Evolutionary conservation across 2,888 invertebrate species (phyloP), one percentile per base, ranked within the genome.

Genomic region (Orthonychiurus folsomi): DNA sequence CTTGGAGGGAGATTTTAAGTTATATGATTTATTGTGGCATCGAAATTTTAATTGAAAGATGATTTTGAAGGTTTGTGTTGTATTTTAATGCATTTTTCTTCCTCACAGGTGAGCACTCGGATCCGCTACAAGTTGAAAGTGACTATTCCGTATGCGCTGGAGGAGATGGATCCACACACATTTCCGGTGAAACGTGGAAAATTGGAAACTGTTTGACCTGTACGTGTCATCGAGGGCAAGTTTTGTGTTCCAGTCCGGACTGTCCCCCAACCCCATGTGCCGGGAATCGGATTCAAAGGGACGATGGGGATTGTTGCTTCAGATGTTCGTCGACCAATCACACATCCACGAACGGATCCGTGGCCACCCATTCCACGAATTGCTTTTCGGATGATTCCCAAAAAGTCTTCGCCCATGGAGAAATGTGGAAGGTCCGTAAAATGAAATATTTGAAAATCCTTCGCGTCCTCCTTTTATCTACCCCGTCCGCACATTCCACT

Each of bases 371-470:
- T n/a, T n/a, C n/a, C n/a, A n/a, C n/a, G n/a, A n/a, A 37, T 37
- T 37, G 37, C 37, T 37, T 37, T 37, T 37, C 37, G 15, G 37
- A 37, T 37, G 37, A 37, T 15, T 37, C 37, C 5, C 37, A 9
- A 5, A 37, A 15, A 37, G 37, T 5, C 15, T 37, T 37, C 37
- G 15, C 15, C 9, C 9, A 37, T 15, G 37, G 37, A 37, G 37
- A 37, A 37, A 37, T 37, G 37, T 37, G 37, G 37, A 37, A 37
- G 37, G 37, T 37, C 15, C 15, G 37, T 37, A 37, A 37, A 37
- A 37, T 37, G 37, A 37, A 37, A 37, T 37, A 37, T 37, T 37
- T 37, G 37, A 37, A 37, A 37, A 37, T 37, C 37, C 37, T 37
- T 37, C 15, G 37, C 37, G 37, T 37, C 37, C n/a, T n/a, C n/a